Conservation (phyloP, 2,113 vertebrate genomes). For the Macrotus californicus region DNA sequence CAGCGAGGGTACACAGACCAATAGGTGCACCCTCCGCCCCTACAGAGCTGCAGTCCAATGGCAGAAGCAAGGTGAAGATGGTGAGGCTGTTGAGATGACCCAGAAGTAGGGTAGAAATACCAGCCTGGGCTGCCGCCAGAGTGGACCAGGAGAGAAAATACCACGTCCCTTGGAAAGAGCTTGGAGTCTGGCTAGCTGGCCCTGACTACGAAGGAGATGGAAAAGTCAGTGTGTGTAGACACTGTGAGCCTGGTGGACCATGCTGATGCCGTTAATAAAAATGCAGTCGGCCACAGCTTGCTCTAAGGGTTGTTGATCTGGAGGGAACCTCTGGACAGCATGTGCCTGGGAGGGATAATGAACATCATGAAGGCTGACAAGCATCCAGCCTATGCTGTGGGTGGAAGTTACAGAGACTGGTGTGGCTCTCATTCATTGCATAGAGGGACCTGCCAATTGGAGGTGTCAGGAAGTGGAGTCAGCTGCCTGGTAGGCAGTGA, state of each 20-base stretch:
- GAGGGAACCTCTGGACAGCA: background rate
- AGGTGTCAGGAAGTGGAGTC: background rate
- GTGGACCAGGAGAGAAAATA: background rate
- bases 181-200: background rate
- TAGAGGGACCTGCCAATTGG: background rate
- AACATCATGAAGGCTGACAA: no score
- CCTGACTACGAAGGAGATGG: background rate
- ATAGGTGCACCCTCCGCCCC: no score
- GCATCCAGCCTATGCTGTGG: background rate
- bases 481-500: background rate
- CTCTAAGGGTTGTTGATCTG: background rate
- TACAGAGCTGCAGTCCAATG: background rate
- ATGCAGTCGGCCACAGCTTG: background rate
- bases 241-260: background rate
- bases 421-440: background rate
- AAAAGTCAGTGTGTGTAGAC: background rate
- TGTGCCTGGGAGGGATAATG: background rate
- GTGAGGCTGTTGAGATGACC: background rate
- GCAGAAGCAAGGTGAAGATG: accelerated
- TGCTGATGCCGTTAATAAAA: no score
- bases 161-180: background rate
- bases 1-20: background rate
- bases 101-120: background rate
- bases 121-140: background rate
- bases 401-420: background rate